Base-by-base conservation (phyloP, 2,113 vertebrate species). In the Ellobius talpinus region DNA sequence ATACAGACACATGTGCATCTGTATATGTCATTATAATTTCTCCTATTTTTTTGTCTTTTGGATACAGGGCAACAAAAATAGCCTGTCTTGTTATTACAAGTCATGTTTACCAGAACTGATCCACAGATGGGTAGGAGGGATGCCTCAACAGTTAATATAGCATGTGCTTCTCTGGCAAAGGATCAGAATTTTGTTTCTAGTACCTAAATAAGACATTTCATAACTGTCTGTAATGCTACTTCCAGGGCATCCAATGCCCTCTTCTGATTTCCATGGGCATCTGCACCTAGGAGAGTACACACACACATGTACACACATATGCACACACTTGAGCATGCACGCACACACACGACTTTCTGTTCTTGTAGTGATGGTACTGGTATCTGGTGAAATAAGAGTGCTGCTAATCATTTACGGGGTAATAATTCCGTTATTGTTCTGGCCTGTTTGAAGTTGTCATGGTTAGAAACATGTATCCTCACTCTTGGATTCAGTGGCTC, bases 41-140 rank as follows among this genome's bases (percentile, higher is more conserved):
- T 42, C 39, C 23, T 81, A 24, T 21, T 65, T 91, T 65, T 68
- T 68, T 47, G 63, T 58, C 45, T 94, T 93, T 16, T 93, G 31
- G 76, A 36, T 1, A 58, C 79, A 96, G 36, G 39, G 55, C 39
- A 96, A 45, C 52, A 93, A 78, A 93, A 97, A 87, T 76, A 92
- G 23, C 63, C 68, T 65, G 26, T 42, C 24, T 65, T 95, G 81
- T 93, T 76, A 55, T 36, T 89, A 3, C 17, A 87, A 47, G 74
- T 92, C n/a, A 92, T 10, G n/a, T 79, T 94, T 45, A 90, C 89
- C 76, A 93, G 82, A 92, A 74, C n/a, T 81, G 85, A 77, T 42
- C 45, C 39, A 76, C 8, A 52, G 47, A 8, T 33, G 29, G 47
- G 47, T 33, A 36, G 7, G 31, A 33, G 29, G 11, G 76, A 78